Conservation (phyloP, 2,888 invertebrate genomes). For the Neria commutata region DNA sequence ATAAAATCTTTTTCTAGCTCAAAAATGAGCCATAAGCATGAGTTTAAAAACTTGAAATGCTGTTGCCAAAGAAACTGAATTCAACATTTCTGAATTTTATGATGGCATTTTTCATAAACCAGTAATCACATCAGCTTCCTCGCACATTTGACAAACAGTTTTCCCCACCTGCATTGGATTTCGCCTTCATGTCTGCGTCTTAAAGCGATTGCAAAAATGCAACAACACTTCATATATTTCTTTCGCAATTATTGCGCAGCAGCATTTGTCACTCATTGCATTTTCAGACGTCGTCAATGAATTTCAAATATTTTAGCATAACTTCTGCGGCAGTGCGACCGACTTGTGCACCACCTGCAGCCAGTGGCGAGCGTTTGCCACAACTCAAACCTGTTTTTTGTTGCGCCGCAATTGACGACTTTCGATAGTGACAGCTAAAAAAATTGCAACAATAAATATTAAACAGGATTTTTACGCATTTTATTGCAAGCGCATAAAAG, state of each 20-base stretch:
- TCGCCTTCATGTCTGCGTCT: no score
- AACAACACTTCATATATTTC: background rate
- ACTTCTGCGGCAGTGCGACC: background rate
- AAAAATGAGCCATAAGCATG: no score
- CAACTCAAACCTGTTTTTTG: background rate
- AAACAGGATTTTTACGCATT: constrained; percentile 3
- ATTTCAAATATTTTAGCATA: constrained; percentile 36
- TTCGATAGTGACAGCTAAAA: background rate
- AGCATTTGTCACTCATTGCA: constrained; percentile 49
- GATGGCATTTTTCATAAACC: no score
- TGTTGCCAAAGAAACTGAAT: no score
- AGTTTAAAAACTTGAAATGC: no score
- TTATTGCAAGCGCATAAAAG: background rate
- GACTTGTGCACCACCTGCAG: background rate
- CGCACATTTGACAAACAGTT: no score
- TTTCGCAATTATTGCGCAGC: constrained; percentile 41
- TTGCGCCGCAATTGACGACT: background rate
- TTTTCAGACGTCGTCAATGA: constrained; percentile 46
- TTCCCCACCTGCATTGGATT: no score
- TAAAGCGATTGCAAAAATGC: background rate
- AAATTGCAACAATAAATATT: background rate
- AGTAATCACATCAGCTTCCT: no score
- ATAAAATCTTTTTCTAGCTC: no score
- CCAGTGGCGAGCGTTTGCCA: background rate
- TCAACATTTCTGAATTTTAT: no score